Evolutionary conservation across 2,797 vertebrate genomes (phyloP), one percentile per base, ranked within the genome.

Genomic region (Thamnophis elegans): DNA sequence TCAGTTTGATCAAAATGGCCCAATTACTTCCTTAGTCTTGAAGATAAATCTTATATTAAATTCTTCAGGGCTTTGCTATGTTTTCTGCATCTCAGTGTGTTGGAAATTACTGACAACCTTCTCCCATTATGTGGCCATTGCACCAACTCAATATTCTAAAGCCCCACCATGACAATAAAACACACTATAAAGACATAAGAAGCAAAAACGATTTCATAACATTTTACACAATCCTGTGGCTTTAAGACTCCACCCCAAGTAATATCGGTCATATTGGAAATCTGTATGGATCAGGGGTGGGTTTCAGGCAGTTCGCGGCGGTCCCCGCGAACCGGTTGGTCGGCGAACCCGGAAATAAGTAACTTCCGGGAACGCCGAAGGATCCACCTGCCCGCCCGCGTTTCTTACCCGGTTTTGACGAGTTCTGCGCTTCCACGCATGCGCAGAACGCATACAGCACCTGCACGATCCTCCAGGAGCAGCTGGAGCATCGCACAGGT

Each of bases 41-140:
- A 85, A 85, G 82, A 28, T 60, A 91, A 91, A 85, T 42, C 55
- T 91, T 85, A 85, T 53, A 85, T 85, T 85, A 91, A 85, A 91
- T 85, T 85, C 42, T 85, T 25, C 42, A 91, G 59, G 51, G 18
- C 42, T 32, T 60, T 91, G 22, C 36, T 32, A 78, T 90, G 22
- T 36, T 53, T 54, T 36, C 6, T 26, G 65, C 25, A 73, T 32
- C 65, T 62, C 68, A 89, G 18, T 20, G 68, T 68, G 68, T 32
- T 59, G 36, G n/a, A 59, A 53, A 91, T 28, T 59, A 51, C 7
- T 1, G 42, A 85, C 10, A 59, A 22, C 16, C 14, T 51, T 91
- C 73, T 85, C 16, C 3, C 54, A 10, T 56, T 82, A 1, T 36
- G 32, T 55, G 73, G 10, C 14, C 42, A 58, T 42, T 16, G 26